Evolutionary conservation across 1,140 invertebrate genomes (phyloP).

Genomic region (Aphaenogaster ashmeadi): DNA sequence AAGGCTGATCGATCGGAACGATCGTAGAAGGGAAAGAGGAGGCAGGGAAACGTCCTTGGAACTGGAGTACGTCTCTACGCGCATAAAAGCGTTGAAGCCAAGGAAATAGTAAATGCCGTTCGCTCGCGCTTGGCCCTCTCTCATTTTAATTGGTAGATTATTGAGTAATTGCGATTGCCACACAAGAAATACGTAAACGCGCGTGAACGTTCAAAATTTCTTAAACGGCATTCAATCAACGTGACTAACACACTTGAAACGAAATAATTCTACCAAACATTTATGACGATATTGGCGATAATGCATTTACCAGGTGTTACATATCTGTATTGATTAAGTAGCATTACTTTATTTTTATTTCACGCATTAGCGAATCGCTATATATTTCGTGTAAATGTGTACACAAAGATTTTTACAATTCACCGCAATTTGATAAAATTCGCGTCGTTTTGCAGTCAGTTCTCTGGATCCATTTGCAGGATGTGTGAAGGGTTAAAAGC

Average conservation of each 20-base stretch:
- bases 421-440: conserved; percentile 19
- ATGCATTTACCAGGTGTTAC: neutral
- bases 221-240: neutral
- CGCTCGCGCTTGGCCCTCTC: neutral
- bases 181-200: conserved; percentile 8
- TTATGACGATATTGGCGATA: neutral
- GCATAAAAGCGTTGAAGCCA: neutral
- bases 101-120: neutral
- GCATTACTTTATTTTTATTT: neutral
- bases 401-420: conserved; percentile 40
- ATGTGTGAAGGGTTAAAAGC: conserved; percentile 38
- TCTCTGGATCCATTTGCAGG: conserved; percentile 19
- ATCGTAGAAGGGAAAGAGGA: neutral
- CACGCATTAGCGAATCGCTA: neutral
- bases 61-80: neutral
- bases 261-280: neutral
- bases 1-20: conserved; percentile 31
- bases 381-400: conserved; percentile 13
- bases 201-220: neutral
- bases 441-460: neutral
- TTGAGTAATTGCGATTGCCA: conserved; percentile 24
- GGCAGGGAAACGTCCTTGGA: conserved; percentile 28
- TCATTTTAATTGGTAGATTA: conserved; percentile 10
- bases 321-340: neutral
- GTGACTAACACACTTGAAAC: neutral